phyloP scores from a whole-genome alignment of 92 coral and sea anemone species.

The Virgularia gustaviana region DNA sequence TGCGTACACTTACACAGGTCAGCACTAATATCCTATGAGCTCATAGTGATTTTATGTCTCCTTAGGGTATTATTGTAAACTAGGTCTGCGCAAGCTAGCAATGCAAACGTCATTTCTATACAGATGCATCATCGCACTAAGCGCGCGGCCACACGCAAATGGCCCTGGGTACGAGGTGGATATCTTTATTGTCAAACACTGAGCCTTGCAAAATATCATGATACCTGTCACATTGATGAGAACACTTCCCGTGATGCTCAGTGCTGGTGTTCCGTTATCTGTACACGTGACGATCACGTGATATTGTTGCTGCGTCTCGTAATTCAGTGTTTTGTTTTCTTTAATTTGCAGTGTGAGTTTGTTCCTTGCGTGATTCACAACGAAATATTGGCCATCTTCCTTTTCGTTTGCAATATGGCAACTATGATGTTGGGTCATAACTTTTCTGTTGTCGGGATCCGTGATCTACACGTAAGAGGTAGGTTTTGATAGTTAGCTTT shows the following conservation, averaged over 20 bases:
- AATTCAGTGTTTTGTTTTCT: conserved; percentile 55
- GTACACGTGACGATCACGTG: conserved; percentile 61
- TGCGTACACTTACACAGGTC: no score
- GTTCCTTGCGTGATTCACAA: conserved; percentile 36
- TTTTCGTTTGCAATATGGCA: conserved; percentile 54
- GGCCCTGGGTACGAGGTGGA: no score
- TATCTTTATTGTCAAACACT: no score
- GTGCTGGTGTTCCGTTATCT: conserved; percentile 70
- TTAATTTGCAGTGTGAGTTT: conserved; percentile 68
- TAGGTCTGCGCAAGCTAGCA: no score
- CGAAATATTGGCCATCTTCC: conserved; percentile 60
- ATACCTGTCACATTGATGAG: conserved; percentile 65
- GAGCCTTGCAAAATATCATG: neutral
- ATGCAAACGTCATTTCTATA: no score
- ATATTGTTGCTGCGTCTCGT: conserved; percentile 51
- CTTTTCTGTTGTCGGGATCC: conserved; percentile 83
- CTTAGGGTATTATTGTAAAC: no score
- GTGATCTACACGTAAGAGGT: conserved; percentile 62
- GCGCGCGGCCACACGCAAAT: no score
- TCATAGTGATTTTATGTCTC: no score
- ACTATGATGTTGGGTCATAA: conserved; percentile 56
- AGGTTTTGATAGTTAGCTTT: no score
- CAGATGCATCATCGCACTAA: no score
- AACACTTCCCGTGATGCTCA: conserved; percentile 47
- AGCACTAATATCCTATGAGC: no score